A percentile compares a stretch with the other conserved stretches of the same genome.
These are phyloP conservation scores for Synergus umbraculus DNA, from an alignment of 2,888 invertebrate genomes.

Conservation along the genomic window DNA sequence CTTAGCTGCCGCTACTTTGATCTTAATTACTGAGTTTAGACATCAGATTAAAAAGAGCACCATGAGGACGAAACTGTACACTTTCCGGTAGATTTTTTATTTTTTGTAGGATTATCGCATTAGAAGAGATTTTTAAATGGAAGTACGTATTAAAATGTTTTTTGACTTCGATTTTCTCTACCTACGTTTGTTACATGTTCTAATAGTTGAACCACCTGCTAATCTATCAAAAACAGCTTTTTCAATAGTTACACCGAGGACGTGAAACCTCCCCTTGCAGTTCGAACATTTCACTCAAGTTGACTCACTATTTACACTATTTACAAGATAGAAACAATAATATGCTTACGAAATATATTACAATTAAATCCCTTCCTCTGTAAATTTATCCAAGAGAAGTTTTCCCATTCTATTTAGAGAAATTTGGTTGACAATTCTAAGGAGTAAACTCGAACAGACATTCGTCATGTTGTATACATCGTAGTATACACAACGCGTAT, in stretches of 20 bases:
- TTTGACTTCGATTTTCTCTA: too few relatives aligned
- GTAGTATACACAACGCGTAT: slow-evolving; percentile 10
- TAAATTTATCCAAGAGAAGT: not conserved
- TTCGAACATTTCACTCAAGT: not conserved
- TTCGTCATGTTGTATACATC: slow-evolving; percentile 27
- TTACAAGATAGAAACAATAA: too few relatives aligned
- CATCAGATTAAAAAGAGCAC: not conserved
- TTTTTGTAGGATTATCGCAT: not conserved
- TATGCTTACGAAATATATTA: not conserved
- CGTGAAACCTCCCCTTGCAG: not conserved
- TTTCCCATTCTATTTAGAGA: not conserved
- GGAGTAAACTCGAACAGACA: slow-evolving; percentile 5
- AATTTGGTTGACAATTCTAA: not conserved
- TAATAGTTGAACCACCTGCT: too few relatives aligned
- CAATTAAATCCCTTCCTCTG: not conserved
- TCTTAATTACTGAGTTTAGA: not conserved
- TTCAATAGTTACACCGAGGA: not conserved
- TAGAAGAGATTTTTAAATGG: not conserved
- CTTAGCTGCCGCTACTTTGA: not conserved
- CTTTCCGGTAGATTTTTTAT: not conserved
- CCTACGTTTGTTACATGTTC: too few relatives aligned
- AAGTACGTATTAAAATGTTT: not conserved
- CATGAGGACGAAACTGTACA: not conserved
- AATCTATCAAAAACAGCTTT: not conserved
- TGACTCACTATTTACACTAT: too few relatives aligned